Conservation (phyloP, 2,113 vertebrate genomes). For the Eurystomus gularis region DNA sequence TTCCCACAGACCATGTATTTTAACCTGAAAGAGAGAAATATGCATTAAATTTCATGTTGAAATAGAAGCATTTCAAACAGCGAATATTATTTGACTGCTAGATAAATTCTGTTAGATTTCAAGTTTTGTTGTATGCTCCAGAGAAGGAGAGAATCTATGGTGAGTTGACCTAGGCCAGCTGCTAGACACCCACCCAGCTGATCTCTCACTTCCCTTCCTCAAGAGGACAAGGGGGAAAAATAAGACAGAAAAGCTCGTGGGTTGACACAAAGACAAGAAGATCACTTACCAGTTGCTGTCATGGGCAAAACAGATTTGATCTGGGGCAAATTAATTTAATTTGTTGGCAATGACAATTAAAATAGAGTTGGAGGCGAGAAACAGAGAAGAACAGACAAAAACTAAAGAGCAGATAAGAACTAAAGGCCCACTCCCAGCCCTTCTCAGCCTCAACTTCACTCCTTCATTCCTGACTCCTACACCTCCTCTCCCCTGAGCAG, state of each 20-base stretch:
- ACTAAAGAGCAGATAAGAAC: neutral
- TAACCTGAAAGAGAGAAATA: neutral
- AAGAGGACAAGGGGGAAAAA: neutral
- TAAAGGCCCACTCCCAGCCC: rapidly evolving
- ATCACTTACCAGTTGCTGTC: neutral
- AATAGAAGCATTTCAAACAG: neutral
- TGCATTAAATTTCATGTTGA: neutral
- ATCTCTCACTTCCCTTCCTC: neutral
- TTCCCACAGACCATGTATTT: neutral
- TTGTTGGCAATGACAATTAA: neutral
- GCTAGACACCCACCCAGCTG: neutral
- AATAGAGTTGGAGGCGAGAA: neutral
- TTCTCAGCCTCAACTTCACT: neutral
- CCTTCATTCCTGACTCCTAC: rapidly evolving
- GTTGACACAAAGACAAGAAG: rapidly evolving
- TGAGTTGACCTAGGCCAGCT: neutral
- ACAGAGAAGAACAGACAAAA: neutral
- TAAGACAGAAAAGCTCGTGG: rapidly evolving
- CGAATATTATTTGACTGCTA: neutral
- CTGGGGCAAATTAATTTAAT: neutral
- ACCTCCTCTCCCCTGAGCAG: rapidly evolving
- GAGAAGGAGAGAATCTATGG: neutral
- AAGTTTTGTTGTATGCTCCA: neutral
- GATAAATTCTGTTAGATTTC: neutral
- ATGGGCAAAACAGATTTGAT: neutral